A percentile compares a stretch with the other conserved stretches of the same genome.
Conservation (phyloP, 2,888 invertebrate genomes). For the Eupsilia transversa region DNA sequence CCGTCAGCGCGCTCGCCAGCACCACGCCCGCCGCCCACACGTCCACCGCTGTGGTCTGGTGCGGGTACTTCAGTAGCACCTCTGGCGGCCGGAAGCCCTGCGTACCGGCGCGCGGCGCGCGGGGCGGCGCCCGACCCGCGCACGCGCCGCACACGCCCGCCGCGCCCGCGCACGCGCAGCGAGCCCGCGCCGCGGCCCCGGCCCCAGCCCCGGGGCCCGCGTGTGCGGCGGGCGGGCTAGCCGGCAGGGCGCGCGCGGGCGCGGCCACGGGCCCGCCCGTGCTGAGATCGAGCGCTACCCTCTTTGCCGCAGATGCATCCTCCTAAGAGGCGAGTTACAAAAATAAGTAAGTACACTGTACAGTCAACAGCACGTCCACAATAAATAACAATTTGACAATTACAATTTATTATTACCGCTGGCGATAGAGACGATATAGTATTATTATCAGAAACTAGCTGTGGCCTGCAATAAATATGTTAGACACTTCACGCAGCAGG, state of each 20-base stretch:
- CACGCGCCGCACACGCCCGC: constrained; percentile 92
- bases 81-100: constrained; percentile 97
- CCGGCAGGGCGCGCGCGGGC: constrained; percentile 84
- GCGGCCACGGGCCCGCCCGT: constrained; percentile 56
- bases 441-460: no score
- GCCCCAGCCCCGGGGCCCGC: constrained; percentile 91
- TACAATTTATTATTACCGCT: background rate
- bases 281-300: constrained; percentile 81
- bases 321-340: constrained; percentile 54
- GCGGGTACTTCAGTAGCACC: constrained; percentile 94
- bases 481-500: no score
- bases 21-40: constrained; percentile 97
- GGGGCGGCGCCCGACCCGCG: constrained; percentile 91
- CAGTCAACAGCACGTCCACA: background rate
- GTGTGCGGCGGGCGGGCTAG: constrained; percentile 90
- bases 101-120: constrained; percentile 96
- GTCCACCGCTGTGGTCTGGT: constrained; percentile 96
- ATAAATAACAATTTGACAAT: background rate
- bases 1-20: constrained; percentile 92
- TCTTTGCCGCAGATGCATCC: constrained; percentile 74
- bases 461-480: no score
- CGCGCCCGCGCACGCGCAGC: constrained; percentile 92
- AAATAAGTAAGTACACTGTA: background rate
- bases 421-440: no score
- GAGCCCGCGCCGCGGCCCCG: constrained; percentile 91